Evolutionary conservation across 2,113 vertebrate species (phyloP), one percentile per base, ranked within the genome.

Genomic region (Pseudopipra pipra): DNA sequence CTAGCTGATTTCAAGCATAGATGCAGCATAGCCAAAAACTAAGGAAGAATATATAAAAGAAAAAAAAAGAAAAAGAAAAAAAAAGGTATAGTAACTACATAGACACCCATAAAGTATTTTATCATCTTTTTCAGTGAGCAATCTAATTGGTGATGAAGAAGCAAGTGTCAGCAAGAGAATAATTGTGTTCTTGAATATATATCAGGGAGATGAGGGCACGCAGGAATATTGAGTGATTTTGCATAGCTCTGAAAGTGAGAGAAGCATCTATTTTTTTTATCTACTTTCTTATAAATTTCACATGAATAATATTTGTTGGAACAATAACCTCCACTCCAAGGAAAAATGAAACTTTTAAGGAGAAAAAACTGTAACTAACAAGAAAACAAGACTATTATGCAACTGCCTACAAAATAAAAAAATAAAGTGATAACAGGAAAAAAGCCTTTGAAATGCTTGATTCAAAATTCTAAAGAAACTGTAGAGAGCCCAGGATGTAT

Each of bases 1-100:
- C 0, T 12, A 49, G 3, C 8, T 54, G 6, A 24, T 67, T 86
- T 63, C n/a, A 86, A 39, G 22, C 6, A 63, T 39, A 61, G 14
- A 19, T 54, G 24, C 28, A 55, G 5, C 12, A 73, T 8, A 63
- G 12, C 44, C 30, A 62, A 85, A 70, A 25, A 28, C 5, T 15
- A 52, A 27, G 7, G 24, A 68, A 59, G 14, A 83, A 37, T 31
- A 59, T 13, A 13, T 9, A 54, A 12, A 33, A 17, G 0, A 2
- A 39, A 61, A 9, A 39, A 14, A 33, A 46, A 23, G 7, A 21
- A 12, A 5, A 22, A 9, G 47, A 9, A 14, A 22, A 43, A 25
- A 14, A 23, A 18, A 33, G 0, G 1, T 5, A 24, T 28, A n/a
- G 43, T 3, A 58, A 43, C 6, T 35, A 20, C 14, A 31, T 6